Percentiles rank a stretch among this genome's conserved stretches.
phyloP scores from a whole-genome alignment of 2,888 invertebrate genomes.

The Chymomyza amoena region DNA sequence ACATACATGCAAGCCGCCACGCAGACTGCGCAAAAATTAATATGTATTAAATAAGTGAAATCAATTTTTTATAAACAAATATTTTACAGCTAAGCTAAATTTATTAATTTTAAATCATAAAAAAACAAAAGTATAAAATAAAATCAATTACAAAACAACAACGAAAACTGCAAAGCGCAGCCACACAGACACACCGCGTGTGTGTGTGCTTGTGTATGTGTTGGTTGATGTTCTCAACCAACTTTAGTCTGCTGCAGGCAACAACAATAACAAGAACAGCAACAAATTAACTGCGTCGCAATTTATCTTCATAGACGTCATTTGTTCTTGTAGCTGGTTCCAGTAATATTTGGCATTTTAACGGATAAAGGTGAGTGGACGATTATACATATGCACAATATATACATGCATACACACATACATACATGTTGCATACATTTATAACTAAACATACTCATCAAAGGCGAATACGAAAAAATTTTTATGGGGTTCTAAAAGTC shows the following conservation, averaged over 20 bases:
- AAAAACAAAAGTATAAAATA: slow-evolving; percentile 1
- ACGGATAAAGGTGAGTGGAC: slow-evolving; percentile 64
- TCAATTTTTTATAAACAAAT: slow-evolving; percentile 3
- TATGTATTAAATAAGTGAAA: neutral
- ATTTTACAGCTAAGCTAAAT: slow-evolving; percentile 16
- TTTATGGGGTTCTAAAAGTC: no score
- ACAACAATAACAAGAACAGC: slow-evolving; percentile 25
- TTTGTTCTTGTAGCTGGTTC: slow-evolving; percentile 30
- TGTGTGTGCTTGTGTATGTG: neutral
- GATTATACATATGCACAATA: slow-evolving; percentile 22
- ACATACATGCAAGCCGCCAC: neutral
- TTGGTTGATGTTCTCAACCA: neutral
- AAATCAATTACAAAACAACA: neutral
- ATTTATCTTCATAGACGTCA: slow-evolving; percentile 29
- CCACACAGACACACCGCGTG: slow-evolving; percentile 10
- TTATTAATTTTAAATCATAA: slow-evolving; percentile 19
- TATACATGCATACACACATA: neutral
- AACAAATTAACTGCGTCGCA: slow-evolving; percentile 61
- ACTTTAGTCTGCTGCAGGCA: slow-evolving; percentile 18
- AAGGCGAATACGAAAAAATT: no score
- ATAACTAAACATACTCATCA: slow-evolving; percentile 11
- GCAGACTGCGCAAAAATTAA: neutral
- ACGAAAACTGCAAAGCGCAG: slow-evolving; percentile 9
- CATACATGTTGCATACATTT: neutral
- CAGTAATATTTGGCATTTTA: slow-evolving; percentile 28